These are phyloP conservation scores for Malurus leucopterus DNA, from an alignment of 2,797 vertebrate genomes.

Conservation along the genomic window DNA sequence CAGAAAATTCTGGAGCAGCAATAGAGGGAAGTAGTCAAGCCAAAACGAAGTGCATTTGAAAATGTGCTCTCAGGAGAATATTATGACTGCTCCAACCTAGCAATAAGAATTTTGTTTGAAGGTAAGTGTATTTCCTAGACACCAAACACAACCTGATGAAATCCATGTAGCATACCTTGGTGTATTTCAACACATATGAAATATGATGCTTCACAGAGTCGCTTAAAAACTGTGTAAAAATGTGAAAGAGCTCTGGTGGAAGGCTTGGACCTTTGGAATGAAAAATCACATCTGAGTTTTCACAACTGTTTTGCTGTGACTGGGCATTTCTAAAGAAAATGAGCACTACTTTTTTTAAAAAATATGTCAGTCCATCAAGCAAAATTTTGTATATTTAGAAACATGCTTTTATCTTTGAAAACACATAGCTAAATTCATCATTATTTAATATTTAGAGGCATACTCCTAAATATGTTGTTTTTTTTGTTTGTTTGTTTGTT, in stretches of 20 bases:
- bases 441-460: not conserved
- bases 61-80: not conserved
- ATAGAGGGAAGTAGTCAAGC: not conserved
- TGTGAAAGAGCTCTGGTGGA: not conserved
- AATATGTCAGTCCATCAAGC: not conserved
- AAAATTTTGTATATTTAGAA: not conserved
- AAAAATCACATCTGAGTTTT: not conserved
- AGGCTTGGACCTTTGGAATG: not conserved
- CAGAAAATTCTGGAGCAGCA: slow-evolving; percentile 16
- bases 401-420: not conserved
- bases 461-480: not conserved
- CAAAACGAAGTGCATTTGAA: not conserved
- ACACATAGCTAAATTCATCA: accelerated
- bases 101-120: not conserved
- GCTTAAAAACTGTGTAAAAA: not conserved
- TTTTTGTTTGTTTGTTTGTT: not conserved
- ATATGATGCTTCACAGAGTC: not conserved
- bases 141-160: not conserved
- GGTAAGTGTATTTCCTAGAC: not conserved
- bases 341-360: not conserved
- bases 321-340: not conserved
- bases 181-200: not conserved
- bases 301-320: not conserved
- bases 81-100: not conserved
- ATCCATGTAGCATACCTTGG: not conserved